phyloP scores from a whole-genome alignment of 53 echinoderm and acorn worm species.

The Luidia sarsii region DNA sequence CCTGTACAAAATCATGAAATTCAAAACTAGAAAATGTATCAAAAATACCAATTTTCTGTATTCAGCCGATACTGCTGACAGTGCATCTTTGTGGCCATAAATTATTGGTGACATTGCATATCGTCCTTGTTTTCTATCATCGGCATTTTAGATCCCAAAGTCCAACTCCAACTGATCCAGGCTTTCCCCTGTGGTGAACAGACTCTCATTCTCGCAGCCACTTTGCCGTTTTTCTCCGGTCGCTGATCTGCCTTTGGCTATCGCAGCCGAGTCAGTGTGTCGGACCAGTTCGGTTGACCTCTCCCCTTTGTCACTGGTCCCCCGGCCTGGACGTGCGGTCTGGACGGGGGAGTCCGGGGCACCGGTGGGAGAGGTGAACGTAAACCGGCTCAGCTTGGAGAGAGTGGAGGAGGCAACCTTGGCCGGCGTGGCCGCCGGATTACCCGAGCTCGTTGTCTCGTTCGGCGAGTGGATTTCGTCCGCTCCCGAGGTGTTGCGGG shows the following conservation, averaged over 20 bases:
- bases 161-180: constrained; percentile 52
- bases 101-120: neutral
- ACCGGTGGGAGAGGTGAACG: constrained; percentile 41
- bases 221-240: too few species aligned
- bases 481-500: neutral
- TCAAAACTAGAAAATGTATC: too few species aligned
- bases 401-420: constrained; percentile 48
- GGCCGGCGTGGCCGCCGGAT: constrained; percentile 23
- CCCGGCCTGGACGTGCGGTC: neutral
- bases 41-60: too few species aligned
- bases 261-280: too few species aligned
- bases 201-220: neutral
- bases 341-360: neutral
- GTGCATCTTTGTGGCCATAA: too few species aligned
- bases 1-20: too few species aligned
- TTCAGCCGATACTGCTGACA: too few species aligned
- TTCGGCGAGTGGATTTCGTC: constrained; percentile 12
- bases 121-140: neutral
- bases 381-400: constrained; percentile 69
- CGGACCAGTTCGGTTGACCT: constrained; percentile 3
- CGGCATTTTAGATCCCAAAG: constrained; percentile 12
- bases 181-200: constrained; percentile 60
- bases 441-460: neutral
- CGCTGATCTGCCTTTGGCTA: too few species aligned
- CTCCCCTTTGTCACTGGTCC: neutral